Evolutionary conservation across 2,113 vertebrate genomes (phyloP).

Genomic region (Phrynocephalus versicolor): DNA sequence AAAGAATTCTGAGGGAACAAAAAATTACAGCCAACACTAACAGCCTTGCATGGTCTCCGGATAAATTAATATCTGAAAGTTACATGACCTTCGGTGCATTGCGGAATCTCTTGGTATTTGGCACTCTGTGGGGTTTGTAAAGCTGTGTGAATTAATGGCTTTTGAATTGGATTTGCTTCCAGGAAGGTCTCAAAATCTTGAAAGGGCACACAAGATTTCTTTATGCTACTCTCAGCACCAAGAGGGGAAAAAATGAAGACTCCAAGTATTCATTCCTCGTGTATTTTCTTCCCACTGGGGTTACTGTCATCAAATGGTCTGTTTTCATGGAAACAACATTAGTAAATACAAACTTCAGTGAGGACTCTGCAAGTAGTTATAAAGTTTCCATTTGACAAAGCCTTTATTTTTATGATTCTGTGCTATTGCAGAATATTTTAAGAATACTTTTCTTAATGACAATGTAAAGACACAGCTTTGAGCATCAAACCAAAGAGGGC

Average conservation of each 20-base stretch:
- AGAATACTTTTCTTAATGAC: not conserved
- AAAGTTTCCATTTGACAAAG: not conserved
- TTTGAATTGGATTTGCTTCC: not conserved
- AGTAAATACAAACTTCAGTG: conserved; percentile 8
- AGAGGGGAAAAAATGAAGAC: not conserved
- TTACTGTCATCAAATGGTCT: conserved; percentile 1
- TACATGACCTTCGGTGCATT: not conserved
- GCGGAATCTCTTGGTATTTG: not conserved
- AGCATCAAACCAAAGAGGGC: not conserved
- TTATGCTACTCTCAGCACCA: not conserved
- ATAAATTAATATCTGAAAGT: not conserved
- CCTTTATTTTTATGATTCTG: conserved; percentile 14
- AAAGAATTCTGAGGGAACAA: not conserved
- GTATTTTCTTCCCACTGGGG: not conserved
- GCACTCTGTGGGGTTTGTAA: not conserved
- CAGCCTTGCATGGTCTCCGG: not conserved
- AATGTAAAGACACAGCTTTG: not conserved
- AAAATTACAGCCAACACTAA: not conserved
- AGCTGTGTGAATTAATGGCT: not conserved
- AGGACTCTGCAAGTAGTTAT: not conserved
- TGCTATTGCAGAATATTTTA: not conserved
- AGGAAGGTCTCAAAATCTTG: not conserved
- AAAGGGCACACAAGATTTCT: not conserved
- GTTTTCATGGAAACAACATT: not conserved
- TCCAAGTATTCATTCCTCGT: not conserved